phyloP scores from a whole-genome alignment of 2,888 invertebrate species.

The Tinea pellionella region DNA sequence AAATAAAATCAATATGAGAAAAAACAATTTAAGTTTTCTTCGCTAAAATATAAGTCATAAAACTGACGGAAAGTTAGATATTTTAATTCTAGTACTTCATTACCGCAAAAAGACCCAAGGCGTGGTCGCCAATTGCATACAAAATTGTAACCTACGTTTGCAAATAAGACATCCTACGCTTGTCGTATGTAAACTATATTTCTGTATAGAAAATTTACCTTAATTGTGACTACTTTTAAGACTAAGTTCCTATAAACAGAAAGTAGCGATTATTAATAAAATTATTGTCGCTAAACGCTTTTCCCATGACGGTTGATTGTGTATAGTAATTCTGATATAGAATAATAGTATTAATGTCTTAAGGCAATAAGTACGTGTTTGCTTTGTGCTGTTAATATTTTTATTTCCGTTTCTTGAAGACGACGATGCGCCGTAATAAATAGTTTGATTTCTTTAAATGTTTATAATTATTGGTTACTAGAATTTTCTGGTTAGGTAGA shows the following conservation, averaged over 20 bases:
- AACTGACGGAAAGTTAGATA: not conserved
- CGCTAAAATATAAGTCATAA: no score
- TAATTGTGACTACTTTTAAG: not conserved
- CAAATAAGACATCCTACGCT: not conserved
- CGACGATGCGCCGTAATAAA: not conserved
- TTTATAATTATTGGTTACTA: slow-evolving; percentile 5
- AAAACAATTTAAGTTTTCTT: no score
- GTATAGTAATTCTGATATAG: not conserved
- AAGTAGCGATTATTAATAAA: not conserved
- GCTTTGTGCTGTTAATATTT: not conserved
- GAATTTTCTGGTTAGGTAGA: slow-evolving; percentile 35
- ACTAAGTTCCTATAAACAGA: not conserved
- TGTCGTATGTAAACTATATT: not conserved
- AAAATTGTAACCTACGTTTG: slow-evolving; percentile 5
- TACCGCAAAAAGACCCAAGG: not conserved
- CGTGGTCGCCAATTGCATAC: slow-evolving; percentile 10
- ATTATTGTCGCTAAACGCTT: not conserved
- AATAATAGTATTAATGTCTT: not conserved
- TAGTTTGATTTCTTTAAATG: not conserved
- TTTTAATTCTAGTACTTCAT: not conserved
- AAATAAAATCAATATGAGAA: no score
- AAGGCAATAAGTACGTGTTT: no score
- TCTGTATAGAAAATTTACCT: not conserved
- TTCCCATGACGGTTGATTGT: slow-evolving; percentile 2
- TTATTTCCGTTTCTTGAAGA: not conserved